A percentile compares a stretch with the other conserved stretches of the same genome.
Evolutionary conservation across 1,140 invertebrate species (phyloP).

Genomic region (Stegodyphus mimosarum): DNA sequence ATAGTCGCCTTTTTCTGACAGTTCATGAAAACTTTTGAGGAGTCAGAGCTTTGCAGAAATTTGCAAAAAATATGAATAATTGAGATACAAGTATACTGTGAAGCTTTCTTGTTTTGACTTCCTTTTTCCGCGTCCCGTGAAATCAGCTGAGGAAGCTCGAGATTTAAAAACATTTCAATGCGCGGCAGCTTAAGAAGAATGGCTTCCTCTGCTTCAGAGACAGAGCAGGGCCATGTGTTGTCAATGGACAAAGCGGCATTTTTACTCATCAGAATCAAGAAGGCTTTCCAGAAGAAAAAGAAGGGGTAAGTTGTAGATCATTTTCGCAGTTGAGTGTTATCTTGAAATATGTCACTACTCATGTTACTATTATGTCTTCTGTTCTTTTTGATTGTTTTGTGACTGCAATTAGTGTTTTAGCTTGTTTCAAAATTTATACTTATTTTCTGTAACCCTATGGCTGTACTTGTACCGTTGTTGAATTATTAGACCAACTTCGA

Average conservation of each 20-base stretch:
- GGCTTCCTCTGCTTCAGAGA: constrained; percentile 48
- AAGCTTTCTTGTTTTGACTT: not conserved
- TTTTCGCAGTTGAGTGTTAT: not conserved
- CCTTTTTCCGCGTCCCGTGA: not conserved
- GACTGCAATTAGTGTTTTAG: not conserved
- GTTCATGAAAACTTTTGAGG: not conserved
- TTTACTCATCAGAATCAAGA: constrained; percentile 84
- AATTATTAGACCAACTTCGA: too few relatives aligned
- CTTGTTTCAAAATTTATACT: too few relatives aligned
- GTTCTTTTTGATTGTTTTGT: not conserved
- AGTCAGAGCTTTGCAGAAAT: not conserved
- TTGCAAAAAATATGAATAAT: not conserved
- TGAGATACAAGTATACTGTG: not conserved
- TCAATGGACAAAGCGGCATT: constrained; percentile 77
- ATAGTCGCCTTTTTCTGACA: not conserved
- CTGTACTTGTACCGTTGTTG: too few relatives aligned
- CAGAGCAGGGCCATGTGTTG: constrained; percentile 55
- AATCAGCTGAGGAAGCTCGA: not conserved
- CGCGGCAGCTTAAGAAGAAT: constrained; percentile 31
- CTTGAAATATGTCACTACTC: not conserved
- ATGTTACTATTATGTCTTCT: not conserved
- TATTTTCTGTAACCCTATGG: too few relatives aligned
- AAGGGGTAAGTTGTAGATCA: constrained; percentile 73
- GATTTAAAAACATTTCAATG: constrained; percentile 34
- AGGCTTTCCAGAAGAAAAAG: constrained; percentile 90